Percentiles rank a stretch among this genome's conserved stretches.
Evolutionary conservation across 2,113 vertebrate genomes (phyloP).

Genomic region (Strix aluco): DNA sequence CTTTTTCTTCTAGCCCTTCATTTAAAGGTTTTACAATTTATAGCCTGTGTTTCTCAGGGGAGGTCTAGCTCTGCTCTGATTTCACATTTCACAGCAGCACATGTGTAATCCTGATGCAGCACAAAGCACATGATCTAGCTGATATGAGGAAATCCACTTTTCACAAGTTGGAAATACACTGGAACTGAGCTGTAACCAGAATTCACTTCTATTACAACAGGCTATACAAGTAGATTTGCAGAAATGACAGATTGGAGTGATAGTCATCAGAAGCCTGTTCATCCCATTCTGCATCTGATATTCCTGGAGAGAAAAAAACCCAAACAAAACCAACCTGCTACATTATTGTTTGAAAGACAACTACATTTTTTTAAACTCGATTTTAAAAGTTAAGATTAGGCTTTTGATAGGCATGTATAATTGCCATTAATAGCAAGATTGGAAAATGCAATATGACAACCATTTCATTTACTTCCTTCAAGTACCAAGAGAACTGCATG

Average conservation of each 20-base stretch:
- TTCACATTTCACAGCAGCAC: constrained; percentile 62
- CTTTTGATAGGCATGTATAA: neutral
- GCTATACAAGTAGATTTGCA: neutral
- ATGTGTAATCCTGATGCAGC: constrained; percentile 56
- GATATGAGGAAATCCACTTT: constrained; percentile 34
- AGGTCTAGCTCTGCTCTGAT: constrained; percentile 72
- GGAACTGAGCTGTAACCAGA: neutral
- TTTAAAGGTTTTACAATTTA: constrained; percentile 76
- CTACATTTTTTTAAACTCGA: neutral
- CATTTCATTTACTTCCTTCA: neutral
- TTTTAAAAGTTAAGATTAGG: neutral
- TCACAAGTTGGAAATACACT: neutral
- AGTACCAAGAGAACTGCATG: neutral
- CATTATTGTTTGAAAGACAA: neutral
- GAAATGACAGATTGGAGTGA: neutral
- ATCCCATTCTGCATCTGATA: neutral
- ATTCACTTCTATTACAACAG: neutral
- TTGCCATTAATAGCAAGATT: neutral
- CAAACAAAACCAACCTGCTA: neutral
- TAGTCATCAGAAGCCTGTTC: neutral
- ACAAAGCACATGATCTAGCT: neutral
- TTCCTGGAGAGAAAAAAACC: neutral
- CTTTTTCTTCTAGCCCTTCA: constrained; percentile 64
- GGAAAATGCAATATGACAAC: neutral
- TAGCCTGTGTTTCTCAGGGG: constrained; percentile 74